These are phyloP conservation scores for Euura saliciscinereae DNA, from an alignment of 1,140 invertebrate species.

Conservation along the genomic window DNA sequence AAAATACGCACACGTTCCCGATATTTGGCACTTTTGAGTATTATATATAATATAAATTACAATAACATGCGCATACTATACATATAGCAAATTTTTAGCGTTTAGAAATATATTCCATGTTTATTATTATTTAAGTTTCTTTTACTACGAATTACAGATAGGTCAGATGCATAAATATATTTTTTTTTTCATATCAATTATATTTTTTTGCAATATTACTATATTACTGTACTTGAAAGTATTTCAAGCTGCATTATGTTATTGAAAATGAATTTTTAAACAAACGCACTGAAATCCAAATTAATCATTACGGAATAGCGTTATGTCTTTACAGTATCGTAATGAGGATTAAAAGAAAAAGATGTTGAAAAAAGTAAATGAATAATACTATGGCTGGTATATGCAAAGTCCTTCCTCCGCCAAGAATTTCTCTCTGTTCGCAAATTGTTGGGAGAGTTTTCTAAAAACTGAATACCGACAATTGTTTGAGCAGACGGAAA, in stretches of 20 bases:
- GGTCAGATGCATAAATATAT: slow-evolving; percentile 36
- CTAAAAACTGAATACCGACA: slow-evolving; percentile 12
- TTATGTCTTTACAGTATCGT: not conserved
- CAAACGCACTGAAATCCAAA: slow-evolving; percentile 13
- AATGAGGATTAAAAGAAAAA: slow-evolving; percentile 2
- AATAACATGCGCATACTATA: slow-evolving; percentile 13
- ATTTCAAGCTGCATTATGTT: slow-evolving; percentile 15
- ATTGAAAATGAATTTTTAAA: slow-evolving; percentile 11
- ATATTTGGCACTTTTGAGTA: slow-evolving; percentile 9
- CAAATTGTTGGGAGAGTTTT: not conserved
- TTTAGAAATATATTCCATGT: slow-evolving; percentile 6
- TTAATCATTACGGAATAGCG: slow-evolving; percentile 3
- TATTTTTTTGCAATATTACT: slow-evolving; percentile 9
- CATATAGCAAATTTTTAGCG: slow-evolving; percentile 16
- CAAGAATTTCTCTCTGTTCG: not conserved
- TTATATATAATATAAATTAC: slow-evolving; percentile 16
- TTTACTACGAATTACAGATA: slow-evolving; percentile 17
- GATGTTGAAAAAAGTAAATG: slow-evolving; percentile 11
- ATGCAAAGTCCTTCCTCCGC: not conserved
- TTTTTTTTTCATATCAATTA: slow-evolving; percentile 15
- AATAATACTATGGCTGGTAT: slow-evolving; percentile 1
- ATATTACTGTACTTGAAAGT: slow-evolving; percentile 12
- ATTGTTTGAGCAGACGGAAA: slow-evolving; percentile 10
- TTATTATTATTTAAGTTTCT: slow-evolving; percentile 4
- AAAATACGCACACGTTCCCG: slow-evolving; percentile 8